These are phyloP conservation scores for Psococerastis gibbosa DNA, from an alignment of 2,888 invertebrate genomes.

Conservation along the genomic window DNA sequence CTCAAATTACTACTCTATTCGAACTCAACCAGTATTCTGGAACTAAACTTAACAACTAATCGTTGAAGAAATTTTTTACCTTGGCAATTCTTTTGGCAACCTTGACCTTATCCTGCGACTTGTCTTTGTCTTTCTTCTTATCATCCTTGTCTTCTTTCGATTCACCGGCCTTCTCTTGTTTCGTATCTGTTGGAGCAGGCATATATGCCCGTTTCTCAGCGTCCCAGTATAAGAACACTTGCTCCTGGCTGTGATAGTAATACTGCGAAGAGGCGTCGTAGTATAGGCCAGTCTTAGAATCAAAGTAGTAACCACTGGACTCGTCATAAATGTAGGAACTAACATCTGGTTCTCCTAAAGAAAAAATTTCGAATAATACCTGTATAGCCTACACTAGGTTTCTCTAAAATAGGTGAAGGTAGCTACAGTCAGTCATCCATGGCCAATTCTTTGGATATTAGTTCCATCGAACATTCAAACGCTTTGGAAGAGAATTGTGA, in stretches of 20 bases:
- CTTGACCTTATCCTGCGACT: conserved; percentile 73
- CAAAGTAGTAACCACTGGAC: conserved; percentile 90
- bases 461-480: no score
- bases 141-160: conserved; percentile 31
- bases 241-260: conserved; percentile 82
- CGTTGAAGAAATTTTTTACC: conserved; percentile 23
- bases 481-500: no score
- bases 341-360: conserved; percentile 62
- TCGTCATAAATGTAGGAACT: conserved; percentile 87
- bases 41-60: no score
- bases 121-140: conserved; percentile 49
- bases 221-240: conserved; percentile 86
- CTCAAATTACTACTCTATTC: no score
- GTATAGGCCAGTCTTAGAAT: conserved; percentile 79
- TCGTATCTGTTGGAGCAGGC: conserved; percentile 23
- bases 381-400: no score
- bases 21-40: no score
- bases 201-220: conserved; percentile 24
- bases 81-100: conserved; percentile 96
- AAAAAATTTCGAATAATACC: no score
- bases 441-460: no score
- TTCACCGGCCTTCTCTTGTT: conserved; percentile 20
- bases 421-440: no score
- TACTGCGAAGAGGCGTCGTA: conserved; percentile 93
- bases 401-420: no score